These are phyloP conservation scores for Bombus consobrinus DNA, from an alignment of 1,140 invertebrate genomes.

Conservation along the genomic window DNA sequence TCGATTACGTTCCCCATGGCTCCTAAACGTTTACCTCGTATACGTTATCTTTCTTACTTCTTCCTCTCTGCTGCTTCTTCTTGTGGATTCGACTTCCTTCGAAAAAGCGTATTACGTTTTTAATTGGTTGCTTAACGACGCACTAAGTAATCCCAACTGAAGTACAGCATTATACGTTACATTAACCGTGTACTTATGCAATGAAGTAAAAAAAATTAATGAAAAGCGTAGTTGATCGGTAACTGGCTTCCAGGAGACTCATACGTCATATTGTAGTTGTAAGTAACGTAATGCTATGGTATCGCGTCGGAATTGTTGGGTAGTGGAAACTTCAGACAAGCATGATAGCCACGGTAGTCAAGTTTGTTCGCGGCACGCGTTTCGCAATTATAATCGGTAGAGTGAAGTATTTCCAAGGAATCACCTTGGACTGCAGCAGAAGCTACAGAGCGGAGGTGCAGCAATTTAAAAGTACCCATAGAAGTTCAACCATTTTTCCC, in stretches of 20 bases:
- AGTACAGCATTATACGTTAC: neutral
- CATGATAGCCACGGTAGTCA: neutral
- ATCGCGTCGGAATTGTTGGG: neutral
- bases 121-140: neutral
- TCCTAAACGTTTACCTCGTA: neutral
- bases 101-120: neutral
- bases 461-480: slow-evolving; percentile 15
- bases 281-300: neutral
- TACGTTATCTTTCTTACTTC: neutral
- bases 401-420: neutral
- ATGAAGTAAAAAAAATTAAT: neutral
- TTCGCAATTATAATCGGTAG: neutral
- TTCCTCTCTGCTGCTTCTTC: too few species aligned
- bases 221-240: too few species aligned
- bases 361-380: neutral
- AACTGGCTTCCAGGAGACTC: too few species aligned
- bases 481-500: slow-evolving; percentile 13
- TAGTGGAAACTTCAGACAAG: neutral
- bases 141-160: neutral
- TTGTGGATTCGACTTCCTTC: too few species aligned
- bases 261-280: neutral
- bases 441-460: neutral
- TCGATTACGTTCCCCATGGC: slow-evolving; percentile 33
- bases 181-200: neutral
- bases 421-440: neutral